Percentiles rank a stretch among this genome's conserved stretches.
phyloP scores from a whole-genome alignment of 2,888 invertebrate species.

The Eurois occulta region DNA sequence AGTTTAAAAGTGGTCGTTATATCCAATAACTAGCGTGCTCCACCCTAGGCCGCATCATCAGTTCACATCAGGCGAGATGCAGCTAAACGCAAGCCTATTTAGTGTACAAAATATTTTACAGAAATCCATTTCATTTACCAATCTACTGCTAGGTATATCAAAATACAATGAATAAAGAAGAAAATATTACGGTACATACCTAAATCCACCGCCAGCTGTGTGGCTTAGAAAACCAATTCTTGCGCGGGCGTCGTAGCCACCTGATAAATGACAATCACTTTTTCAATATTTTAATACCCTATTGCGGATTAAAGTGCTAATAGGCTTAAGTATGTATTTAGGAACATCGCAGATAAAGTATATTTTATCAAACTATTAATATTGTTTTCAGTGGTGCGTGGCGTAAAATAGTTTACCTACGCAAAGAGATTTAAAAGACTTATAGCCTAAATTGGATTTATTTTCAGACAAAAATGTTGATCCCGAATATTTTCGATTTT shows the following conservation, averaged over 20 bases:
- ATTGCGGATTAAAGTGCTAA: slow-evolving; percentile 29
- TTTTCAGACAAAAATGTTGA: too few species aligned
- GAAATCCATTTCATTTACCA: neutral
- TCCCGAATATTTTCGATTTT: too few species aligned
- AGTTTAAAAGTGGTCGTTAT: too few species aligned
- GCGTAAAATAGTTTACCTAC: neutral
- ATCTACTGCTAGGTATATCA: neutral
- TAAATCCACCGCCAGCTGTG: slow-evolving; percentile 75
- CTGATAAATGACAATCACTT: slow-evolving; percentile 63
- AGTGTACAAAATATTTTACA: too few species aligned
- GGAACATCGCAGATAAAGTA: slow-evolving; percentile 8
- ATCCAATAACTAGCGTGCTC: too few species aligned
- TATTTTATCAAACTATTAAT: neutral
- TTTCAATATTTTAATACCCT: slow-evolving; percentile 7
- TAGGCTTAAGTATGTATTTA: slow-evolving; percentile 1
- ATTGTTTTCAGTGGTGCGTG: neutral
- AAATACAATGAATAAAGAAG: neutral
- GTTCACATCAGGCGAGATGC: too few species aligned
- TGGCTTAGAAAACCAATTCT: slow-evolving; percentile 71
- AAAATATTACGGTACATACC: slow-evolving; percentile 63
- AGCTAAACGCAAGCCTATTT: too few species aligned
- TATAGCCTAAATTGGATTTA: too few species aligned
- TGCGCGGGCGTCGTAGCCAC: slow-evolving; percentile 75
- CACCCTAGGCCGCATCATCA: too few species aligned
- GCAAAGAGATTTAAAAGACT: too few species aligned